Conservation (phyloP, 2,888 invertebrate species). For the Aspidiotus rigidus region DNA sequence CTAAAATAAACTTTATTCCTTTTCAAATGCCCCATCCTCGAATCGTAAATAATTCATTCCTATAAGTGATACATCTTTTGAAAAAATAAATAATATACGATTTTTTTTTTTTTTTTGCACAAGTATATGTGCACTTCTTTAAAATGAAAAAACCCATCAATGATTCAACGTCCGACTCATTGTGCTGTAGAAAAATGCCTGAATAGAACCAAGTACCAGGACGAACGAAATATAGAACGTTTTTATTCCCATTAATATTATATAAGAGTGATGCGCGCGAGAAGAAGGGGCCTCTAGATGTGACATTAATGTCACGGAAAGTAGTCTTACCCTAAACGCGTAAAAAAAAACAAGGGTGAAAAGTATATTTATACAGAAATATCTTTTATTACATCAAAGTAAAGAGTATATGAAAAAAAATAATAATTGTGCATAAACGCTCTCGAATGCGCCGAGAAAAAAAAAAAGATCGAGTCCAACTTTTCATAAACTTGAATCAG, state of each 20-base stretch:
- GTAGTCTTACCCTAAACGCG: neutral
- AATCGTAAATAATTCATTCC: slow-evolving; percentile 1
- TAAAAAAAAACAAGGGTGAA: neutral
- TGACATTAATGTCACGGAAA: slow-evolving; percentile 4
- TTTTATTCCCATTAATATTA: slow-evolving; percentile 4
- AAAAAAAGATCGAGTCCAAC: neutral
- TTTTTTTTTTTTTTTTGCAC: neutral
- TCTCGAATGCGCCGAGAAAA: neutral
- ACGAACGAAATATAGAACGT: neutral
- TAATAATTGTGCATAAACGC: neutral
- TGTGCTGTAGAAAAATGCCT: neutral
- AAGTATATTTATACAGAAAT: neutral
- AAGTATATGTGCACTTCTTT: neutral
- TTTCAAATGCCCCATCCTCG: neutral
- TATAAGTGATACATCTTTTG: slow-evolving; percentile 2
- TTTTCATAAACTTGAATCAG: neutral
- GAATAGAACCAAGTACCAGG: neutral
- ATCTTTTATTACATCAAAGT: slow-evolving; percentile 4
- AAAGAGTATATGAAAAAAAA: neutral
- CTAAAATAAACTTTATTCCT: neutral
- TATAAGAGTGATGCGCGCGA: neutral
- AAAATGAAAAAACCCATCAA: slow-evolving; percentile 2
- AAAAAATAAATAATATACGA: neutral
- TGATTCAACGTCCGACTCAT: slow-evolving; percentile 1
- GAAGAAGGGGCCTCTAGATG: neutral